phyloP scores from a whole-genome alignment of 2,888 invertebrate species.

The Syritta pipiens region DNA sequence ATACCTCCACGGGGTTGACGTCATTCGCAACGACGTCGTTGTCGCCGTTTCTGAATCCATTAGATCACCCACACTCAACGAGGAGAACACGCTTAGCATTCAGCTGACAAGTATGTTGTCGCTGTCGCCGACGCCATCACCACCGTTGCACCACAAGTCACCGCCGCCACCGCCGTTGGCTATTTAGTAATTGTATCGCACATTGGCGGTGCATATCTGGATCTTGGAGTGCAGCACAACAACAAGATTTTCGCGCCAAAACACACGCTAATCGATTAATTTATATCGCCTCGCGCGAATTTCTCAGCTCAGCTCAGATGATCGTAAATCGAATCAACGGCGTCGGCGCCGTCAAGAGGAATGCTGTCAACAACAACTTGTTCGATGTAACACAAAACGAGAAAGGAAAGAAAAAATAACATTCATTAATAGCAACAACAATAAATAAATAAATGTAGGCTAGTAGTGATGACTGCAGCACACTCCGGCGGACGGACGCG shows the following conservation, averaged over 20 bases:
- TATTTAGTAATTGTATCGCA: conserved; percentile 62
- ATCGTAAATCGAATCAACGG: conserved; percentile 51
- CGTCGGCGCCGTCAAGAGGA: conserved; percentile 22
- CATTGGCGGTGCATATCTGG: conserved; percentile 58
- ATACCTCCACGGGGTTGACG: conserved; percentile 48
- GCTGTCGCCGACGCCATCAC: conserved; percentile 7
- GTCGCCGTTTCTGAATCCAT: conserved; percentile 54
- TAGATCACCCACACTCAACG: conserved; percentile 56
- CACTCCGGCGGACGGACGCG: conserved; percentile 3
- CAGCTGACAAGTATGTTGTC: conserved; percentile 52
- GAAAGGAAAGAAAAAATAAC: conserved; percentile 1
- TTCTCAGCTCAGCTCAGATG: conserved; percentile 15
- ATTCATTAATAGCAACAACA: conserved; percentile 39
- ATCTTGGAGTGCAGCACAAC: conserved; percentile 19
- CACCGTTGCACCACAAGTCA: conserved; percentile 3
- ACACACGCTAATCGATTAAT: conserved; percentile 60
- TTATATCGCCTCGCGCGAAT: conserved; percentile 54
- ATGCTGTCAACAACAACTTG: conserved; percentile 20
- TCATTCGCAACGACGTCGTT: conserved; percentile 37
- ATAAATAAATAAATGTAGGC: conserved; percentile 45
- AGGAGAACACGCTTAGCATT: conserved; percentile 47
- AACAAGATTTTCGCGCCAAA: conserved; percentile 54
- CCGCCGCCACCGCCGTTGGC: conserved; percentile 6
- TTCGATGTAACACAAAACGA: conserved; percentile 13
- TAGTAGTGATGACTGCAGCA: conserved; percentile 5